Percentiles rank a stretch among this genome's conserved stretches.
phyloP scores from a whole-genome alignment of 37 sponge, comb jelly and placozoan genomes.

The Amphimedon queenslandica region DNA sequence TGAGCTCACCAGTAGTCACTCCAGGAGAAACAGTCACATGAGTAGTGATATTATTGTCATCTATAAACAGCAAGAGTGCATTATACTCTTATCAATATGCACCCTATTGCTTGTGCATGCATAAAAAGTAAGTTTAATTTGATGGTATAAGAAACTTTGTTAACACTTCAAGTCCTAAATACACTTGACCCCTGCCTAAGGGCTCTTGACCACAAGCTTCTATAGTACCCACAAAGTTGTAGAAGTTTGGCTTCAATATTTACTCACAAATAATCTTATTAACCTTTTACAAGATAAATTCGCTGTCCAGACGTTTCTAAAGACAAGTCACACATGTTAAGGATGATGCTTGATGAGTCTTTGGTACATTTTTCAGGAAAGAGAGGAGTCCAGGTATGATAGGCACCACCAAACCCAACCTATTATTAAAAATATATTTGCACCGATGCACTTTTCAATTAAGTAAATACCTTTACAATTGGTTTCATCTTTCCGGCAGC shows the following conservation, averaged over 20 bases:
- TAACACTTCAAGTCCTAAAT: not conserved
- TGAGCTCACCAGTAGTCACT: conserved; percentile 22
- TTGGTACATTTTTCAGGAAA: conserved; percentile 5
- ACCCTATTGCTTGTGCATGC: not conserved
- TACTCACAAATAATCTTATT: no score
- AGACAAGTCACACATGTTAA: not conserved
- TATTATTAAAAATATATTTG: not conserved
- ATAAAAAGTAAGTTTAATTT: not conserved
- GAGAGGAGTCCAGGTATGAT: conserved; percentile 18
- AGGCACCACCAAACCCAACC: conserved; percentile 21
- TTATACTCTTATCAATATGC: no score
- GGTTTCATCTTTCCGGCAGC: no score
- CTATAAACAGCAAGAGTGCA: not conserved
- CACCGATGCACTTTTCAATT: not conserved
- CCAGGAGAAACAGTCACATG: conserved; percentile 5
- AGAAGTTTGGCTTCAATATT: no score
- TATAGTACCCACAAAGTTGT: no score
- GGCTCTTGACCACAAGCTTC: not conserved
- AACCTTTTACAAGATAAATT: not conserved
- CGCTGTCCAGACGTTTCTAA: not conserved
- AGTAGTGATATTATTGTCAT: not conserved
- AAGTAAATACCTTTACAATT: not conserved
- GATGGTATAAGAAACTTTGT: not conserved
- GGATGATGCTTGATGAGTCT: not conserved
- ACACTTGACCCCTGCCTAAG: not conserved